Evolutionary conservation across 1,140 invertebrate genomes (phyloP).

Genomic region (Philaenus spumarius): DNA sequence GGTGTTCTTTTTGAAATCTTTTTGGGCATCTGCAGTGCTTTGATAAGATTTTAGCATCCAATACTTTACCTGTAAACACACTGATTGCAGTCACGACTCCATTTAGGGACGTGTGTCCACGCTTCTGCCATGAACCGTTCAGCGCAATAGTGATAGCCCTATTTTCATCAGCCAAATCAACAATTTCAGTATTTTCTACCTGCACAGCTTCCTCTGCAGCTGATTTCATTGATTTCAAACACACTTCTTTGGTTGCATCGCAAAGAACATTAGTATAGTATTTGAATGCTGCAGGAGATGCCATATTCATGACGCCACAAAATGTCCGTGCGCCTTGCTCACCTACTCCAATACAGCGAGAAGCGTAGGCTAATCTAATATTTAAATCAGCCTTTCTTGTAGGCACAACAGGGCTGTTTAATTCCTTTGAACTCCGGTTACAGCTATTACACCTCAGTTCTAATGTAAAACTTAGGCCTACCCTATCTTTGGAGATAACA

Average conservation of each 20-base stretch:
- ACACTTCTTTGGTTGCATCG: neutral
- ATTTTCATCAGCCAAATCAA: too few relatives aligned
- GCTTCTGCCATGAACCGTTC: too few relatives aligned
- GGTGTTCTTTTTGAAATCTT: slow-evolving; percentile 14
- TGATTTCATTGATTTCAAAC: neutral
- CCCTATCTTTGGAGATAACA: too few relatives aligned
- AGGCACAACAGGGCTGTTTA: too few relatives aligned
- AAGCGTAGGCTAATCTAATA: neutral
- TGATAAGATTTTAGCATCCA: neutral
- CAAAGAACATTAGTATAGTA: neutral
- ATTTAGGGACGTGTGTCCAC: too few relatives aligned
- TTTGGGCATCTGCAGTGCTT: neutral
- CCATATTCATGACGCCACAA: too few relatives aligned
- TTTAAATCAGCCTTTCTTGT: neutral
- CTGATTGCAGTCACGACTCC: neutral
- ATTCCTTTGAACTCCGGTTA: neutral
- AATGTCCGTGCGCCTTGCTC: slow-evolving; percentile 4
- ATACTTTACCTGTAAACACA: neutral
- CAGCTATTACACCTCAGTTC: too few relatives aligned
- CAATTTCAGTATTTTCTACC: too few relatives aligned
- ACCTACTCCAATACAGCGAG: too few relatives aligned
- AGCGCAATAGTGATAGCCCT: neutral
- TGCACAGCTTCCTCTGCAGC: too few relatives aligned
- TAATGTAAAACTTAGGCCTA: too few relatives aligned
- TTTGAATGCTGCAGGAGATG: neutral